These are phyloP conservation scores for Halcyon smyrnensis DNA, from an alignment of 2,797 vertebrate genomes.

Conservation along the genomic window DNA sequence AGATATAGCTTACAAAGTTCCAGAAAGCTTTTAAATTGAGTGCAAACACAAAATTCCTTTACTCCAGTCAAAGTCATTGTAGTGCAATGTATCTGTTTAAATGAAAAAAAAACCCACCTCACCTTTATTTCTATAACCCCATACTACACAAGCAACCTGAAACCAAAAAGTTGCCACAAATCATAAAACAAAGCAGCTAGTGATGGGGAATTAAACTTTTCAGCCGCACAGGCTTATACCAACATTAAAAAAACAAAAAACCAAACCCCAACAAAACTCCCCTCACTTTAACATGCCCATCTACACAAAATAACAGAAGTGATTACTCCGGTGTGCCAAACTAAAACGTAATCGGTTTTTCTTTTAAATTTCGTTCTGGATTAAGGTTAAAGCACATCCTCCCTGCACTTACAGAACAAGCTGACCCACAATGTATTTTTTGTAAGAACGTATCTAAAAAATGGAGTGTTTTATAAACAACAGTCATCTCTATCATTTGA, in stretches of 20 bases:
- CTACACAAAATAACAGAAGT: neutral
- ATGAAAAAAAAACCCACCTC: neutral
- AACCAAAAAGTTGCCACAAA: neutral
- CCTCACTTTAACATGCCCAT: fast-evolving
- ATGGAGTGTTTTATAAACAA: neutral
- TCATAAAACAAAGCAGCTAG: constrained; percentile 3
- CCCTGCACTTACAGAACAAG: neutral
- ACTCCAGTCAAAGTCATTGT: neutral
- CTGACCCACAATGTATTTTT: neutral
- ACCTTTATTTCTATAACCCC: neutral
- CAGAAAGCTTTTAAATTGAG: neutral
- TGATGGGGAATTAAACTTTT: neutral
- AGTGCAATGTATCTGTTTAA: neutral
- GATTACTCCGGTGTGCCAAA: neutral
- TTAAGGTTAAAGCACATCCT: neutral
- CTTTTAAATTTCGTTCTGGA: neutral
- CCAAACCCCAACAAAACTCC: neutral
- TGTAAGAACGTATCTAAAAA: neutral
- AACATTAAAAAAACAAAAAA: neutral
- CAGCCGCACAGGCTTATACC: neutral
- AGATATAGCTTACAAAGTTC: neutral
- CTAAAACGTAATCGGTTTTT: neutral
- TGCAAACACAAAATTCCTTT: neutral
- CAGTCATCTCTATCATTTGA: neutral
- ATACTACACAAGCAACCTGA: neutral